Evolutionary conservation across 2,797 vertebrate genomes (phyloP).

Genomic region (Hephaestus fuliginosus): DNA sequence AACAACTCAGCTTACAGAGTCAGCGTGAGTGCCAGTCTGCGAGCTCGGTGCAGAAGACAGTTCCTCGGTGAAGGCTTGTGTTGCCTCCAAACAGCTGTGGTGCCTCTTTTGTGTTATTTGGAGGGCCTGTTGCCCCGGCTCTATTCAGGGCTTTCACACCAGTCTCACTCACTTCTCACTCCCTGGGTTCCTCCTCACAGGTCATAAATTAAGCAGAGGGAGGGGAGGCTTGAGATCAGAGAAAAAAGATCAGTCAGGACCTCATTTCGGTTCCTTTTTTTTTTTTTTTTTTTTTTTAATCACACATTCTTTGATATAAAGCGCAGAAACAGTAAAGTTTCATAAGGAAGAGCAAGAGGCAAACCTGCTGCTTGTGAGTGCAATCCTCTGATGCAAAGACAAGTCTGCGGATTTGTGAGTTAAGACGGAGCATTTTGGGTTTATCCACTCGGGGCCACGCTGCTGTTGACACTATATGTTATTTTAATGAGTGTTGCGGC

Average conservation of each 20-base stretch:
- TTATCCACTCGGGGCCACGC: constrained; percentile 74
- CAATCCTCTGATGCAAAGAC: constrained; percentile 35
- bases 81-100: constrained; percentile 83
- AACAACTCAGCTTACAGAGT: constrained; percentile 55
- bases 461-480: constrained; percentile 83
- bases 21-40: constrained; percentile 73
- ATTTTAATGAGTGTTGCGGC: constrained; percentile 83
- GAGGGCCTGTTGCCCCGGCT: constrained; percentile 83
- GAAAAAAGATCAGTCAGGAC: constrained; percentile 79
- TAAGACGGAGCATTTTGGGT: constrained; percentile 63
- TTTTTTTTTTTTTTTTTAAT: constrained; percentile 48
- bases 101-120: constrained; percentile 83
- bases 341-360: constrained; percentile 5
- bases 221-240: constrained; percentile 73
- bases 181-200: constrained; percentile 83
- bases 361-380: constrained; percentile 20
- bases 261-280: constrained; percentile 74
- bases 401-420: constrained; percentile 59
- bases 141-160: constrained; percentile 87
- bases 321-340: constrained; percentile 48
- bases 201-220: constrained; percentile 86
- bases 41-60: constrained; percentile 64
- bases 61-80: constrained; percentile 71
- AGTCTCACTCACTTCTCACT: constrained; percentile 88
- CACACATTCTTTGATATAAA: constrained; percentile 50